phyloP scores from a whole-genome alignment of 2,113 vertebrate species.

The Engystomops pustulosus region DNA sequence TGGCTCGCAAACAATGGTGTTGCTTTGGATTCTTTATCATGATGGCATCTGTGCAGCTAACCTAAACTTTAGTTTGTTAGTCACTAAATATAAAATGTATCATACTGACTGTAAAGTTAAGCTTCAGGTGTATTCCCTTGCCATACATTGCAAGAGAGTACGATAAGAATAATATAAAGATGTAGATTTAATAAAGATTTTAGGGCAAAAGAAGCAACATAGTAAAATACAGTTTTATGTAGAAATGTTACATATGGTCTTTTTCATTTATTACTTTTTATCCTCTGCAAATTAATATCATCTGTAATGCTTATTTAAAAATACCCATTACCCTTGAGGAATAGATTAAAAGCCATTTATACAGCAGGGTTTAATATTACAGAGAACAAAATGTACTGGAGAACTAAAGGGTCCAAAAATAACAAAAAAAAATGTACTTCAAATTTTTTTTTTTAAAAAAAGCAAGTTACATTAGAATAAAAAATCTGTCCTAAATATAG shows the following conservation, averaged over 20 bases:
- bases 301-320: neutral
- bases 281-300: neutral
- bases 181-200: constrained; percentile 18
- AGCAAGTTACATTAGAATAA: no score
- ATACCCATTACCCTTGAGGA: neutral
- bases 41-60: constrained; percentile 25
- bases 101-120: constrained; percentile 13
- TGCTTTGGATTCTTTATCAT: constrained; percentile 47
- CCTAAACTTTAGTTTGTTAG: constrained; percentile 38
- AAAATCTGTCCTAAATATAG: no score
- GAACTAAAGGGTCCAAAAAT: neutral
- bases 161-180: neutral
- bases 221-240: neutral
- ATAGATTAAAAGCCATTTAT: neutral
- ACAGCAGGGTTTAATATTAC: neutral
- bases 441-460: no score
- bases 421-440: no score
- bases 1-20: constrained; percentile 11
- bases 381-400: neutral
- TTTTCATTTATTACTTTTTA: neutral
- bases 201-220: neutral
- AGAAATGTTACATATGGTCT: neutral
- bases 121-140: constrained; percentile 42
- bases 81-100: constrained; percentile 23
- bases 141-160: neutral